Evolutionary conservation across 1,140 invertebrate genomes (phyloP).

Genomic region (Psilanteris sp.): DNA sequence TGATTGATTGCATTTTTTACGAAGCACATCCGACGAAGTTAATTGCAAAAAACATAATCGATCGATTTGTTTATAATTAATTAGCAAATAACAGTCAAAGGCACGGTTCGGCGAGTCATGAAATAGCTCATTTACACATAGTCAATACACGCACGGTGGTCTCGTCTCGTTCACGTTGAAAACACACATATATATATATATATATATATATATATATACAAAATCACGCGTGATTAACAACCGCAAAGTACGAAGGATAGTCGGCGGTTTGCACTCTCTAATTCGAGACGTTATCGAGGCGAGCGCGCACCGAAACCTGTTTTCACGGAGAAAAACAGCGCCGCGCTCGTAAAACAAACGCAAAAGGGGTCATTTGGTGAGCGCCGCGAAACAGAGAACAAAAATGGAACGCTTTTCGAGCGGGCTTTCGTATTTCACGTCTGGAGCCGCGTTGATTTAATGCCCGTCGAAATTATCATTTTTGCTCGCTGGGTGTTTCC

Average conservation of each 20-base stretch:
- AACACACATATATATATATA: too few species aligned
- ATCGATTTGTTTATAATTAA: constrained; percentile 10
- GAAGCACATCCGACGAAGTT: too few species aligned
- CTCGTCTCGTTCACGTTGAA: constrained; percentile 16
- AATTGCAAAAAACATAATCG: constrained; percentile 4
- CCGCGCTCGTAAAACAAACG: constrained; percentile 43
- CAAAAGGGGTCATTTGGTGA: constrained; percentile 46
- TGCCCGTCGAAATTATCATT: constrained; percentile 40
- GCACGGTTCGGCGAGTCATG: constrained; percentile 41
- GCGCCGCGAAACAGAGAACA: constrained; percentile 22
- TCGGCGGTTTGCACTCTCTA: constrained; percentile 51
- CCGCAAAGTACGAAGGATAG: constrained; percentile 50
- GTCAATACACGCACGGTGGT: constrained; percentile 36
- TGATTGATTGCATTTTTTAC: too few species aligned
- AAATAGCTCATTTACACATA: constrained; percentile 50
- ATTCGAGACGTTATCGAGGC: constrained; percentile 53
- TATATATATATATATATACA: constrained; percentile 50
- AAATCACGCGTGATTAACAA: constrained; percentile 55
- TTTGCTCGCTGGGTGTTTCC: constrained; percentile 20
- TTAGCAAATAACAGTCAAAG: not conserved
- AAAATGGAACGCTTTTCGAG: constrained; percentile 37
- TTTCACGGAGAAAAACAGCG: constrained; percentile 53
- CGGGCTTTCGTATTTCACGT: constrained; percentile 14
- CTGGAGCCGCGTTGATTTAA: constrained; percentile 43
- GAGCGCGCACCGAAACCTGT: constrained; percentile 32